A percentile compares a stretch with the other conserved stretches of the same genome.
These are phyloP conservation scores for Bufo bufo DNA, from an alignment of 2,113 vertebrate species.

Conservation along the genomic window DNA sequence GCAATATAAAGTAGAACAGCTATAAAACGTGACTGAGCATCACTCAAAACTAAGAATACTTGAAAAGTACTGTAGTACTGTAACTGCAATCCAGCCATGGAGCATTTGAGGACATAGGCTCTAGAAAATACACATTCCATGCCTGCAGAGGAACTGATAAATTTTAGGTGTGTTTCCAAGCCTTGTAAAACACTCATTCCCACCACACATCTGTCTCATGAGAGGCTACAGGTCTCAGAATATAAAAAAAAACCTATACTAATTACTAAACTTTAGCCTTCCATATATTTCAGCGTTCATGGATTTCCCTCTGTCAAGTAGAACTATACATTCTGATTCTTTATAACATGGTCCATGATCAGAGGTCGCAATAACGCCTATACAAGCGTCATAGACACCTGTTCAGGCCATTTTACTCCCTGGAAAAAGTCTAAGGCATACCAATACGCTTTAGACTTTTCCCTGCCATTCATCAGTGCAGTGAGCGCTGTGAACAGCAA, in stretches of 20 bases:
- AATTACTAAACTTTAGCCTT: too few species aligned
- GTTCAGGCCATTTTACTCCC: too few species aligned
- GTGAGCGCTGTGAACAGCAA: too few species aligned
- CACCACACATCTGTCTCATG: neutral
- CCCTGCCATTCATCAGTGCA: too few species aligned
- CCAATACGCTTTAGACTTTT: too few species aligned
- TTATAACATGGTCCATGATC: too few species aligned
- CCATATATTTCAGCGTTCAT: too few species aligned
- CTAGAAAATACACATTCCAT: neutral
- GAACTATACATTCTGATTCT: too few species aligned
- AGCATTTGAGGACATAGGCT: constrained; percentile 38
- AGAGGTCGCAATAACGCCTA: too few species aligned
- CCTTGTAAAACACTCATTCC: neutral
- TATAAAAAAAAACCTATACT: neutral
- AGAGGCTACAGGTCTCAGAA: neutral
- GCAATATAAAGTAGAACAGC: neutral
- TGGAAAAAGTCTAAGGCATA: too few species aligned
- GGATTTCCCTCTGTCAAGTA: too few species aligned
- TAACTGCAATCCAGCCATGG: neutral
- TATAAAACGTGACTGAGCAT: neutral
- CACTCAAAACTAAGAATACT: constrained; percentile 16
- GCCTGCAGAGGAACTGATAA: neutral
- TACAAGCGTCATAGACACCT: too few species aligned
- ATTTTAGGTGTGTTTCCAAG: neutral
- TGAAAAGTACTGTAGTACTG: neutral